Evolutionary conservation across 2,888 invertebrate genomes (phyloP).

Genomic region (Platycheirus albimanus): DNA sequence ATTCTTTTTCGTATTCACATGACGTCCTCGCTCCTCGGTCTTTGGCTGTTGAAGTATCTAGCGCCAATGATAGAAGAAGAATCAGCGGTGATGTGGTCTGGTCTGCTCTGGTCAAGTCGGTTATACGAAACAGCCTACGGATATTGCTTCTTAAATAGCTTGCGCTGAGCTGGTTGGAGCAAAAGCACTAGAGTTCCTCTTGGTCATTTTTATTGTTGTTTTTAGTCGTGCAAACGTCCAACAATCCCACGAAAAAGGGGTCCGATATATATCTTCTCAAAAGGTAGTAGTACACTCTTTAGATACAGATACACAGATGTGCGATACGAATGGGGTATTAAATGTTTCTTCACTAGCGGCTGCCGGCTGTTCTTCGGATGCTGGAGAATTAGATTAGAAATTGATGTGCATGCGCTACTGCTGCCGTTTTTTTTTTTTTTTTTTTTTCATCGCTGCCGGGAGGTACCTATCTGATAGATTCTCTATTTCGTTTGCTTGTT

Average conservation of each 20-base stretch:
- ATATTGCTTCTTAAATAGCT: slow-evolving; percentile 69
- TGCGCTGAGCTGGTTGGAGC: slow-evolving; percentile 34
- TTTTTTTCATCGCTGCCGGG: slow-evolving; percentile 16
- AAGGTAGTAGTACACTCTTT: slow-evolving; percentile 16
- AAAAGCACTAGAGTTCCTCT: slow-evolving; percentile 7
- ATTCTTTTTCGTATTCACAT: slow-evolving; percentile 51
- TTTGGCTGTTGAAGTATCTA: slow-evolving; percentile 51
- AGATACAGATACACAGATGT: slow-evolving; percentile 42
- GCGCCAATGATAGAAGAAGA: slow-evolving; percentile 63
- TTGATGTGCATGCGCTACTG: slow-evolving; percentile 69
- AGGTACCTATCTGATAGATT: slow-evolving; percentile 37
- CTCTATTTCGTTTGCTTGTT: slow-evolving; percentile 27
- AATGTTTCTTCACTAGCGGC: slow-evolving; percentile 43
- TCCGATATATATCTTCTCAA: slow-evolving; percentile 27
- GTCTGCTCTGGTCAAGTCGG: slow-evolving; percentile 40
- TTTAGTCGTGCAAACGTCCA: slow-evolving; percentile 46
- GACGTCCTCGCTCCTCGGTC: slow-evolving; percentile 44
- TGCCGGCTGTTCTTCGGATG: slow-evolving; percentile 6
- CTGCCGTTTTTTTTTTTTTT: slow-evolving; percentile 28
- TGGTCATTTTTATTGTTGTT: slow-evolving; percentile 1
- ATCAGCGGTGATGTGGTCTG: slow-evolving; percentile 4
- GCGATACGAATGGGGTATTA: slow-evolving; percentile 57
- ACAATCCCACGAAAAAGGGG: slow-evolving; percentile 39
- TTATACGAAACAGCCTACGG: slow-evolving; percentile 46
- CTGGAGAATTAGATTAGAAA: slow-evolving; percentile 65